Conservation (phyloP, 1,140 invertebrate species). For the Sycobia sp. region DNA sequence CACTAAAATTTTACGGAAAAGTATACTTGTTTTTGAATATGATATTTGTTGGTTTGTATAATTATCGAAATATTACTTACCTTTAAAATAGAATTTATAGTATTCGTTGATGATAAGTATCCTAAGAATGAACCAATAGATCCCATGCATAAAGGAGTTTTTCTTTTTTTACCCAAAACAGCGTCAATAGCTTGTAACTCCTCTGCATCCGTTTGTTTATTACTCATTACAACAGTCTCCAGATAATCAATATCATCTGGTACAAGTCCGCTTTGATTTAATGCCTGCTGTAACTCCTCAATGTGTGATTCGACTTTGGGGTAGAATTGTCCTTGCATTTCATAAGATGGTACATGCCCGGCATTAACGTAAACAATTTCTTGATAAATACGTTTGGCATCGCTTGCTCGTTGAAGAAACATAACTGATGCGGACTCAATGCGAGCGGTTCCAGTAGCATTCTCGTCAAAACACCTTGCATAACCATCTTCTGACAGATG, state of each 20-base stretch:
- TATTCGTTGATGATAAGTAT: slow-evolving; percentile 74
- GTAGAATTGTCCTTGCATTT: slow-evolving; percentile 62
- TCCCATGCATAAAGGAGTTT: slow-evolving; percentile 72
- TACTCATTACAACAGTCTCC: slow-evolving; percentile 53
- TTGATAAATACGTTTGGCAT: slow-evolving; percentile 67
- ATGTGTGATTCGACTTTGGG: slow-evolving; percentile 28
- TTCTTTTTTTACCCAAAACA: slow-evolving; percentile 75
- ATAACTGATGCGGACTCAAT: slow-evolving; percentile 69
- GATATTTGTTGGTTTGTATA: too few species aligned
- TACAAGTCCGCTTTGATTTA: slow-evolving; percentile 31
- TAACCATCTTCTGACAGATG: slow-evolving; percentile 66
- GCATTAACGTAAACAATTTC: slow-evolving; percentile 64
- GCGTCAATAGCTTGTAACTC: slow-evolving; percentile 81
- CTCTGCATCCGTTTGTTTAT: slow-evolving; percentile 77
- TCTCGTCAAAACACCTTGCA: slow-evolving; percentile 68
- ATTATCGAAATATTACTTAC: too few species aligned
- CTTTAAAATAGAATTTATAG: slow-evolving; percentile 67
- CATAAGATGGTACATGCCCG: slow-evolving; percentile 66
- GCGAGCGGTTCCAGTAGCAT: slow-evolving; percentile 69
- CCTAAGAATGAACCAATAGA: slow-evolving; percentile 81
- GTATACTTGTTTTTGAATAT: too few species aligned
- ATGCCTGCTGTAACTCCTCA: slow-evolving; percentile 27
- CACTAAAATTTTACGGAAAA: too few species aligned
- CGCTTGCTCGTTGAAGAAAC: slow-evolving; percentile 64
- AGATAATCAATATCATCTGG: slow-evolving; percentile 43